These are phyloP conservation scores for Brachyopa scutellaris DNA, from an alignment of 2,888 invertebrate species.

Conservation along the genomic window DNA sequence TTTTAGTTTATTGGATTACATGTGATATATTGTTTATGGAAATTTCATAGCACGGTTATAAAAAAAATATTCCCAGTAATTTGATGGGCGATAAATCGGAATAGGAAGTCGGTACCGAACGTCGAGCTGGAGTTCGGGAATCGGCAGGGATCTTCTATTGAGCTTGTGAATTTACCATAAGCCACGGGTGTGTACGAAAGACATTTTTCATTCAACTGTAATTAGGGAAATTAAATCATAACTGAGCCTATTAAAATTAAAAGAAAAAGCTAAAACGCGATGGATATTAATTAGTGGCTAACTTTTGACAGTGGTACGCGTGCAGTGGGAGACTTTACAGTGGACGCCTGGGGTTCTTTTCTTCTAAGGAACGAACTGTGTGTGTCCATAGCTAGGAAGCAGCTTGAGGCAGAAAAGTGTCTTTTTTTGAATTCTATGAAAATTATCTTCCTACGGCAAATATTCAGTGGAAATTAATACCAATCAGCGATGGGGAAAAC, in stretches of 20 bases:
- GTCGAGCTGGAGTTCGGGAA: background rate
- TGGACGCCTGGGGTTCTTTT: background rate
- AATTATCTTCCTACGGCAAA: too few species aligned
- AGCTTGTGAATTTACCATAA: background rate
- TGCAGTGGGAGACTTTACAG: background rate
- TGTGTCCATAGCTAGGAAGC: background rate
- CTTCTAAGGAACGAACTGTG: background rate
- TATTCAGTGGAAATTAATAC: too few species aligned
- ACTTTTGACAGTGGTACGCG: background rate
- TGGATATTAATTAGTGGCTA: background rate
- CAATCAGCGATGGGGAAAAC: too few species aligned
- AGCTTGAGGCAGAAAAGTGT: background rate
- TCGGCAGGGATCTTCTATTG: conserved; percentile 14
- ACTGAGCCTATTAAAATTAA: conserved; percentile 13
- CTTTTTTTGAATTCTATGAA: background rate
- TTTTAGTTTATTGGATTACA: conserved; percentile 13
- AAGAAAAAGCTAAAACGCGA: conserved; percentile 31
- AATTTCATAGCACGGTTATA: conserved; percentile 3
- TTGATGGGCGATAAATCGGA: conserved; percentile 3
- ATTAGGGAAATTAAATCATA: conserved; percentile 32
- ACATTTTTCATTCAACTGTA: background rate
- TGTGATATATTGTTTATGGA: conserved; percentile 40
- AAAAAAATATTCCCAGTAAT: background rate
- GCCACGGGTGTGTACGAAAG: too few species aligned
- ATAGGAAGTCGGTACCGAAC: too few species aligned